Percentiles rank a stretch among this genome's conserved stretches.
These are phyloP conservation scores for Lipotes vexillifer DNA, from an alignment of 2,113 vertebrate genomes.

Conservation along the genomic window DNA sequence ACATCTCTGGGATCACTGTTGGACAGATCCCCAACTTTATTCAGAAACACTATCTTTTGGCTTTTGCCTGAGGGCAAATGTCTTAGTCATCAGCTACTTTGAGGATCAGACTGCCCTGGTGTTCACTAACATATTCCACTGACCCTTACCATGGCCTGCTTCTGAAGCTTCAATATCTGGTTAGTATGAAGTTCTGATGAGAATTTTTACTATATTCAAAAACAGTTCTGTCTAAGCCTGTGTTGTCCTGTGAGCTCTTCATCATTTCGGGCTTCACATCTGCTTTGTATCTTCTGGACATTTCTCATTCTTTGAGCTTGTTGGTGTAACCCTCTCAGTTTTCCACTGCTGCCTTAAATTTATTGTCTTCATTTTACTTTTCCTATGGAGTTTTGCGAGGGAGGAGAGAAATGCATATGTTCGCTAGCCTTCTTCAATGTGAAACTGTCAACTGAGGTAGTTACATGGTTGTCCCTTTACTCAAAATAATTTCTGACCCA, in stretches of 20 bases:
- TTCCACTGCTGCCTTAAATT: not conserved
- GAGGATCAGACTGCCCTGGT: not conserved
- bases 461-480: not conserved
- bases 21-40: not conserved
- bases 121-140: accelerated
- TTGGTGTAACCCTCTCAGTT: not conserved
- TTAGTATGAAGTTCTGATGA: not conserved
- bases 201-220: not conserved
- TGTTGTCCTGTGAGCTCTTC: not conserved
- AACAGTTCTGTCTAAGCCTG: not conserved
- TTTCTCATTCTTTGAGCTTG: not conserved
- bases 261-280: not conserved
- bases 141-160: not conserved
- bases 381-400: not conserved
- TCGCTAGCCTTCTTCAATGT: not conserved
- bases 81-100: not conserved
- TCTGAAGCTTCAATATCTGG: not conserved
- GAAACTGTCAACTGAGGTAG: not conserved
- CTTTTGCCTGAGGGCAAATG: not conserved
- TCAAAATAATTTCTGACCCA: conserved; percentile 31
- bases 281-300: not conserved
- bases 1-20: not conserved
- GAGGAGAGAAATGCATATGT: not conserved
- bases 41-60: not conserved
- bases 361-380: not conserved